phyloP scores from a whole-genome alignment of 2,797 vertebrate genomes.

The Distichodus sexfasciatus region DNA sequence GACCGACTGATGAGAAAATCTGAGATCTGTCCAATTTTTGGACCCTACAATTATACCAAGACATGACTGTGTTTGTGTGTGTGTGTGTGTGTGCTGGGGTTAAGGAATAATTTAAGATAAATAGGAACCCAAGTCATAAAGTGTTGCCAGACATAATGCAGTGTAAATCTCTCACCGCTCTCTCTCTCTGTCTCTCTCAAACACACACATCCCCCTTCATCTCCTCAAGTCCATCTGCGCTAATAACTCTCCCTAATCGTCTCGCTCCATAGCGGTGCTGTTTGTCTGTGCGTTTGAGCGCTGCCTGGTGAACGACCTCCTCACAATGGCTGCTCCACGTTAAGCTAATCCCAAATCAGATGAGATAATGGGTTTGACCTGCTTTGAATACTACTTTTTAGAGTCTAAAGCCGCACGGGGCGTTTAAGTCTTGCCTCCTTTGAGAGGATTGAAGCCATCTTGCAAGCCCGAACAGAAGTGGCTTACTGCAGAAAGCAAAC shows the following conservation, averaged over 20 bases:
- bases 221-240: slow-evolving; percentile 63
- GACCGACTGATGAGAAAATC: no score
- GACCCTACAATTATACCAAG: not conserved
- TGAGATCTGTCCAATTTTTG: not conserved
- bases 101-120: slow-evolving; percentile 23
- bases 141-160: not conserved
- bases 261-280: slow-evolving; percentile 67
- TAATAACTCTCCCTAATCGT: slow-evolving; percentile 69
- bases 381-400: slow-evolving; percentile 11
- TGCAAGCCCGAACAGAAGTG: not conserved
- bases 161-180: not conserved
- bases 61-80: slow-evolving; percentile 22
- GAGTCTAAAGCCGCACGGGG: not conserved
- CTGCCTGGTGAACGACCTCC: slow-evolving; percentile 22
- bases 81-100: slow-evolving; percentile 11
- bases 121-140: slow-evolving; percentile 17
- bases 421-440: not conserved
- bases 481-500: not conserved
- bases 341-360: slow-evolving; percentile 9
- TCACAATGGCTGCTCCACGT: slow-evolving; percentile 1
- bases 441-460: slow-evolving; percentile 9
- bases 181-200: not conserved
- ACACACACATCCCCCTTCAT: not conserved
- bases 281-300: slow-evolving; percentile 25
- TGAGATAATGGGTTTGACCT: slow-evolving; percentile 20